Evolutionary conservation across 2,113 vertebrate genomes (phyloP), one percentile per base, ranked within the genome.

Genomic region (Hemiprocne comata): DNA sequence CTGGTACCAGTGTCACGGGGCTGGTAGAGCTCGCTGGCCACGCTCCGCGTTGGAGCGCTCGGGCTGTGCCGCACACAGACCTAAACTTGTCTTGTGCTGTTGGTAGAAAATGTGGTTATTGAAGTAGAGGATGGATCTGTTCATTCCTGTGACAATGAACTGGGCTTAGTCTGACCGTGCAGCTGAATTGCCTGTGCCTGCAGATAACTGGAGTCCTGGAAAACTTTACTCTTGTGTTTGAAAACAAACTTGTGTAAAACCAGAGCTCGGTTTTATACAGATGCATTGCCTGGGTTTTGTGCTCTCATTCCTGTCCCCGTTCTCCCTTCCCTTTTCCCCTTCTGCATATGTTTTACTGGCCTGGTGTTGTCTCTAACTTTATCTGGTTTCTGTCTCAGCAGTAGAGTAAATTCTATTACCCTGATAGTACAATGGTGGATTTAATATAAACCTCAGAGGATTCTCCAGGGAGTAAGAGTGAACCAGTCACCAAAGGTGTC

Each of bases 371-470:
- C 93, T 94, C 94, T 95, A 94, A 94, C 77, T 85, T 93, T 96
- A 87, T 97, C 91, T 95, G 60, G 90, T 88, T 87, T 97, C 96
- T 95, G 88, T 93, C 95, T 97, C 96, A 96, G 94, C 94, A 96
- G 90, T 93, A 96, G 92, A 95, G 91, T 97, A 95, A 97, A 94
- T 93, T 96, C 90, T 94, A 76, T 86, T 96, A 28, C 88, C 90
- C 86, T 89, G 72, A 11, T 95, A 93, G 93, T 95, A 62, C 90
- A 93, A 84, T 96, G 94, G 91, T 95, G 96, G 93, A 92, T 82
- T 66, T 51, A 94, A 96, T 96, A 33, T 78, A 94, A 91, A 85
- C 96, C 53, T 64, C 89, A 92, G 90, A 94, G 92, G 94, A 95
- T 91, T 95, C 94, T 97, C 82, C 96, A 96, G 95, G 95, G 94